Conservation (phyloP, 2,888 invertebrate genomes). For the Caenorhabditis sp. region DNA sequence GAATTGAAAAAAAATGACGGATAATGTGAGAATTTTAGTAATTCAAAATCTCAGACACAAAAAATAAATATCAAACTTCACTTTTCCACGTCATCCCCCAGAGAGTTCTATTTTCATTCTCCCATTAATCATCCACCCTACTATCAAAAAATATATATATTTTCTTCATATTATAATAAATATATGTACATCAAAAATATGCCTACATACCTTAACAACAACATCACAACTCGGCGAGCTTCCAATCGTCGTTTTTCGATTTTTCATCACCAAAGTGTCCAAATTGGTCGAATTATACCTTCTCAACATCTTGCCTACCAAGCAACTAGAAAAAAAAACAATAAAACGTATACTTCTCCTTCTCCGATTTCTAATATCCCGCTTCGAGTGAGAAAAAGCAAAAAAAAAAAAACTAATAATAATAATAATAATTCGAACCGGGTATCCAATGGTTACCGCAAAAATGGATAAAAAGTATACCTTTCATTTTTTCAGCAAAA, state of each 20-base stretch:
- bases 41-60: too few relatives aligned
- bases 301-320: slow-evolving; percentile 36
- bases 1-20: too few relatives aligned
- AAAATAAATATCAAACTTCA: too few relatives aligned
- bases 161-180: too few relatives aligned
- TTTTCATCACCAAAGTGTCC: slow-evolving; percentile 42
- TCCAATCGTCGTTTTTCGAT: slow-evolving; percentile 43
- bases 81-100: too few relatives aligned
- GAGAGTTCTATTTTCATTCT: too few relatives aligned
- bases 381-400: background rate
- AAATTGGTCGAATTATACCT: slow-evolving; percentile 49
- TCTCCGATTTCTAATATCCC: too few relatives aligned
- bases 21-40: too few relatives aligned
- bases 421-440: background rate
- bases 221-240: slow-evolving; percentile 49
- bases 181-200: too few relatives aligned
- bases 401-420: background rate
- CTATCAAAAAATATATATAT: too few relatives aligned
- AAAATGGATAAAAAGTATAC: background rate
- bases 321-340: background rate
- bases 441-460: background rate
- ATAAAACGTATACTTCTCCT: background rate
- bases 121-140: too few relatives aligned
- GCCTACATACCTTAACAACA: slow-evolving; percentile 41
- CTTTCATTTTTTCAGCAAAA: background rate